A percentile compares a stretch with the other conserved stretches of the same genome.
These are phyloP conservation scores for Corythornis cristatus DNA, from an alignment of 2,113 vertebrate genomes.

Conservation along the genomic window DNA sequence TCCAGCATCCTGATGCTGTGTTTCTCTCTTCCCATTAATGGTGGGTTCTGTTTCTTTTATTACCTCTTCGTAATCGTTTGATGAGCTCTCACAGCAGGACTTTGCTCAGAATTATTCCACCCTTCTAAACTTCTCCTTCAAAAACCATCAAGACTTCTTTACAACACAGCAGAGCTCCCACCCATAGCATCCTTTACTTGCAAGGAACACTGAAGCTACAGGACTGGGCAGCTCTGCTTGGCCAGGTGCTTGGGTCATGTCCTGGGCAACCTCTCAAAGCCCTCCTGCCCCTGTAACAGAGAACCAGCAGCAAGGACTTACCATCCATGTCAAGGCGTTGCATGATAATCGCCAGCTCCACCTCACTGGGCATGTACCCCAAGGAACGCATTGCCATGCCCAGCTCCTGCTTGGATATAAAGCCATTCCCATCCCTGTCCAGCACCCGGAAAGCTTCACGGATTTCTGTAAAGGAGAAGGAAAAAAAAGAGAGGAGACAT, in stretches of 20 bases:
- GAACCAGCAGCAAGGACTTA: conserved; percentile 62
- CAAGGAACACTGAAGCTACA: background rate
- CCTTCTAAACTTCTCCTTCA: background rate
- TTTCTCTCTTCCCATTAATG: background rate
- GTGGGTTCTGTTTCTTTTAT: conserved; percentile 35
- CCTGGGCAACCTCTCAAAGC: background rate
- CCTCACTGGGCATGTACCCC: conserved; percentile 99
- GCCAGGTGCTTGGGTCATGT: background rate
- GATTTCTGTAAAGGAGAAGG: conserved; percentile 85
- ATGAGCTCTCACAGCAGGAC: conserved; percentile 13
- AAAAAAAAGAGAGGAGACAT: background rate
- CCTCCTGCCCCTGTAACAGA: background rate
- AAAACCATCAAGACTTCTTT: background rate
- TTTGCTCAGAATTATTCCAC: background rate
- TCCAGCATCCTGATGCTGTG: background rate
- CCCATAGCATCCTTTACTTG: background rate
- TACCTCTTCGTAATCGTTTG: background rate
- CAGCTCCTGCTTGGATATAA: conserved; percentile 99
- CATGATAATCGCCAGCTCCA: conserved; percentile 99
- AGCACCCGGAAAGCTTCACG: conserved; percentile 95
- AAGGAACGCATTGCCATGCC: conserved; percentile 99
- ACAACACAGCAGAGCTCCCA: background rate
- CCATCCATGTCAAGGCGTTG: conserved; percentile 99
- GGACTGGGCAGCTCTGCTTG: background rate
- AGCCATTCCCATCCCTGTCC: conserved; percentile 97